A percentile compares a stretch with the other conserved stretches of the same genome.
Conservation (phyloP, 2,888 invertebrate species). For the Lathronympha strigana region DNA sequence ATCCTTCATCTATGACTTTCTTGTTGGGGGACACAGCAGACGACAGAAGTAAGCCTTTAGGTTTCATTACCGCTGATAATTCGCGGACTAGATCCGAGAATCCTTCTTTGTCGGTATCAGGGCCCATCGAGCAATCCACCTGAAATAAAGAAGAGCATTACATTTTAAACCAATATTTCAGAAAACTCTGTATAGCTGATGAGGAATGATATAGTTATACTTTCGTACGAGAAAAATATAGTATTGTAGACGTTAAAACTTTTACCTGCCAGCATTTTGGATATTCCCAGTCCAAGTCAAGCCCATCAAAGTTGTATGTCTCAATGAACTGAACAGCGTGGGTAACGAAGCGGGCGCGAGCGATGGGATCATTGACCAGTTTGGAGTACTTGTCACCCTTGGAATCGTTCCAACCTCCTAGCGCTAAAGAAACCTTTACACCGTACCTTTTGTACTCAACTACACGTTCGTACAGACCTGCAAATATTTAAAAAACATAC, state of each 20-base stretch:
- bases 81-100: slow-evolving; percentile 91
- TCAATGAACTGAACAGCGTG: slow-evolving; percentile 91
- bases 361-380: slow-evolving; percentile 89
- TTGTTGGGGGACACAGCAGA: slow-evolving; percentile 95
- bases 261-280: slow-evolving; percentile 94
- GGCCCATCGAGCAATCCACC: slow-evolving; percentile 94
- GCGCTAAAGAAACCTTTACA: slow-evolving; percentile 92
- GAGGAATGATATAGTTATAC: too few species aligned
- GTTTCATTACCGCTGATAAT: slow-evolving; percentile 86
- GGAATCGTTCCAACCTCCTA: slow-evolving; percentile 99
- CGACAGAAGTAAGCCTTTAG: slow-evolving; percentile 88
- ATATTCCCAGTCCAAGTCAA: slow-evolving; percentile 98
- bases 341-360: slow-evolving; percentile 89
- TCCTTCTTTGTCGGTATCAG: slow-evolving; percentile 91
- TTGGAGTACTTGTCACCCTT: slow-evolving; percentile 95
- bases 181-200: too few species aligned
- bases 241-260: too few species aligned
- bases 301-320: slow-evolving; percentile 94
- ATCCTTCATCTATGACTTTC: slow-evolving; percentile 93
- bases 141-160: slow-evolving; percentile 57
- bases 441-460: slow-evolving; percentile 90
- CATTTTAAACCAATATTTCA: background rate
- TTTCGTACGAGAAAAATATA: too few species aligned
- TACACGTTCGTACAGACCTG: slow-evolving; percentile 93
- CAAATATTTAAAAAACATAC: slow-evolving; percentile 46